Evolutionary conservation across 2,888 invertebrate species (phyloP).

Genomic region (Plemyria rubiginata): DNA sequence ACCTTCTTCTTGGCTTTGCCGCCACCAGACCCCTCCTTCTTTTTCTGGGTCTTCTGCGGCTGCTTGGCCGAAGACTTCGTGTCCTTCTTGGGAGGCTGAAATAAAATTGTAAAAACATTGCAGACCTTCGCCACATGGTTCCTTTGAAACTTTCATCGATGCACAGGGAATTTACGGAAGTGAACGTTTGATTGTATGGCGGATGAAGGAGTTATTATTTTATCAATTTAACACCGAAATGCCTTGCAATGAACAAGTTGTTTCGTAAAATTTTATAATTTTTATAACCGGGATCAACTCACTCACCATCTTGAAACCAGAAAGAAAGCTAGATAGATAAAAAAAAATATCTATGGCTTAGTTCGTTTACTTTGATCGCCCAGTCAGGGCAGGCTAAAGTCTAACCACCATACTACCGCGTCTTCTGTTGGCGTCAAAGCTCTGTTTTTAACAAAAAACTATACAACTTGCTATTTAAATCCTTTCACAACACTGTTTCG

Average conservation of each 20-base stretch:
- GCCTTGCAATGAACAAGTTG: neutral
- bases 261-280: constrained; percentile 13
- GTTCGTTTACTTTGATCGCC: neutral
- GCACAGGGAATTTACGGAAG: neutral
- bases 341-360: constrained; percentile 48
- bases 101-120: constrained; percentile 71
- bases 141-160: constrained; percentile 18
- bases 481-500: too few relatives aligned
- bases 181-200: neutral
- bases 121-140: constrained; percentile 73
- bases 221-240: neutral
- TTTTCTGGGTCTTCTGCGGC: constrained; percentile 97
- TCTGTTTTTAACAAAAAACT: too few relatives aligned
- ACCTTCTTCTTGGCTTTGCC: constrained; percentile 99
- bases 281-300: constrained; percentile 38
- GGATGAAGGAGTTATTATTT: neutral
- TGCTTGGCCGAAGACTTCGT: constrained; percentile 95
- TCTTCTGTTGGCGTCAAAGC: too few relatives aligned
- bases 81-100: constrained; percentile 97
- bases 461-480: too few relatives aligned
- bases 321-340: constrained; percentile 60
- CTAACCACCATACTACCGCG: too few relatives aligned
- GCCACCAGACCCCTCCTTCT: constrained; percentile 97
- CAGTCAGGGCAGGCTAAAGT: too few relatives aligned
- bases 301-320: constrained; percentile 83